Percentiles rank a stretch among this genome's conserved stretches.
phyloP scores from a whole-genome alignment of 2,113 vertebrate species.

The Odocoileus hemionus region DNA sequence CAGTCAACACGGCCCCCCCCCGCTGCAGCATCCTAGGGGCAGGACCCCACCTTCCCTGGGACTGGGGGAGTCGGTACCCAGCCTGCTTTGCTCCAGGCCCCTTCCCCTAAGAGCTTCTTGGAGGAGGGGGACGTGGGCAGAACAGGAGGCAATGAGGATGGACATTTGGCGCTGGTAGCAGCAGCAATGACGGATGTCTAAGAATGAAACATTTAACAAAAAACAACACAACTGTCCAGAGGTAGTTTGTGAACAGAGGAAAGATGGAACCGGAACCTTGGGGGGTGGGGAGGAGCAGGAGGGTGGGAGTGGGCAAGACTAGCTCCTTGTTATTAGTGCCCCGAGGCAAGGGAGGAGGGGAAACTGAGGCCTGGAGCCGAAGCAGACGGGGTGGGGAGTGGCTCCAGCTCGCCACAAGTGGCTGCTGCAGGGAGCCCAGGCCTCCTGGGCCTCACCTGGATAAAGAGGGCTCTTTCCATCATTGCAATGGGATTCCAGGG shows the following conservation, averaged over 20 bases:
- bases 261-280: slow-evolving; percentile 73
- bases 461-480: neutral
- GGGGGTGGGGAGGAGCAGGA: slow-evolving; percentile 45
- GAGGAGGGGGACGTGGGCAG: neutral
- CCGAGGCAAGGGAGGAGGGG: neutral
- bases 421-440: neutral
- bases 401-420: neutral
- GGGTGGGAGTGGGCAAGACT: neutral
- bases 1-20: neutral
- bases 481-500: neutral
- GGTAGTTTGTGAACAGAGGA: slow-evolving; percentile 86
- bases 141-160: slow-evolving; percentile 14
- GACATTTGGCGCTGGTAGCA: slow-evolving; percentile 69
- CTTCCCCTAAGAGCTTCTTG: neutral
- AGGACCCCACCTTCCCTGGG: slow-evolving; percentile 55
- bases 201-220: slow-evolving; percentile 78
- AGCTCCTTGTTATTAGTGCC: slow-evolving; percentile 42
- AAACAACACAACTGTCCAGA: slow-evolving; percentile 82
- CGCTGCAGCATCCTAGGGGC: slow-evolving; percentile 60
- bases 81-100: slow-evolving; percentile 35
- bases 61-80: slow-evolving; percentile 34
- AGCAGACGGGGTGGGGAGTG: neutral
- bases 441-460: neutral
- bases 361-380: neutral
- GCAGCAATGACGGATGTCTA: slow-evolving; percentile 78